A percentile compares a stretch with the other conserved stretches of the same genome.
These are phyloP conservation scores for Setophaga petechia DNA, from an alignment of 2,113 vertebrate species.

Conservation along the genomic window DNA sequence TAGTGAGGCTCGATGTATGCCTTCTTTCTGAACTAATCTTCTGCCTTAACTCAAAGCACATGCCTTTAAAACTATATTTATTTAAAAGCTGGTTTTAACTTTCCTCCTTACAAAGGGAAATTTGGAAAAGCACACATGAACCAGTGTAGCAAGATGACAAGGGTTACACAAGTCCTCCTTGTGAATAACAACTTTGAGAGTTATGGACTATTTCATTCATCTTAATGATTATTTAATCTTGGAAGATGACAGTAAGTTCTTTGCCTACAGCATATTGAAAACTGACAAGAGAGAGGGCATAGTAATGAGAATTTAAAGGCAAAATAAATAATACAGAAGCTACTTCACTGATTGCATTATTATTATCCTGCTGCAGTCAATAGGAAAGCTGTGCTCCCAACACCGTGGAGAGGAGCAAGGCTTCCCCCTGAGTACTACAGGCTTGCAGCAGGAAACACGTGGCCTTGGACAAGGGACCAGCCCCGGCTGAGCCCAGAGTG, in stretches of 20 bases:
- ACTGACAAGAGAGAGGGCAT: conserved; percentile 1
- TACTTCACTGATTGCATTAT: background rate
- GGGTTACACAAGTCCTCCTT: background rate
- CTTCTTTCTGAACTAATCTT: background rate
- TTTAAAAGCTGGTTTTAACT: background rate
- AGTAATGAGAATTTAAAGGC: conserved; percentile 40
- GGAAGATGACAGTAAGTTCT: conserved; percentile 22
- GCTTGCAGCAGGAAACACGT: background rate
- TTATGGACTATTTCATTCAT: background rate
- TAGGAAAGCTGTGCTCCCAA: background rate
- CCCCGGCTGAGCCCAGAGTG: background rate
- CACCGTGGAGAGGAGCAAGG: background rate
- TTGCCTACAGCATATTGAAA: conserved; percentile 30
- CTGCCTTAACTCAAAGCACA: background rate
- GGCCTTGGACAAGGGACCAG: background rate
- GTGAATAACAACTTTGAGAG: conserved; percentile 3
- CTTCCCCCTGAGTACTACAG: background rate
- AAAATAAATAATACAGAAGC: conserved; percentile 56
- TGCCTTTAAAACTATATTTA: background rate
- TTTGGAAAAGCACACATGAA: background rate
- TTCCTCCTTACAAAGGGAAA: background rate
- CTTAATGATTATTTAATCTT: conserved; percentile 51
- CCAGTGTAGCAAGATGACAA: background rate
- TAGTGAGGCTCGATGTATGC: background rate
- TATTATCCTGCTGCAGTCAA: background rate